Base-by-base conservation (phyloP, 2,797 vertebrate genomes). In the Pteropus rufus region DNA sequence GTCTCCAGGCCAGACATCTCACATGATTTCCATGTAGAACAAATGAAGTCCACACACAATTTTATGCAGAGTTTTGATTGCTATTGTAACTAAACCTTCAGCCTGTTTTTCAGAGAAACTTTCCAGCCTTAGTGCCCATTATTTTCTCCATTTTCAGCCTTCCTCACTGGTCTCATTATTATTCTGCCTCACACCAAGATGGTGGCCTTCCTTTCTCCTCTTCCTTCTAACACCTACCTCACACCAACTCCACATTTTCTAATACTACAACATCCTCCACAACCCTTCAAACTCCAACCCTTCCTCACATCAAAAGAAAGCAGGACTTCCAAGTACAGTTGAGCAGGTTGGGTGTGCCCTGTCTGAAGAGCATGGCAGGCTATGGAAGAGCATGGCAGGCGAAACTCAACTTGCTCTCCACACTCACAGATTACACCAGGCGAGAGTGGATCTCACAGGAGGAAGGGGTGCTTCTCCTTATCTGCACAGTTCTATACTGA, bases 61-160 rank as follows among this genome's bases (percentile, higher is more conserved):
- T 64, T 39, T 12, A 65, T 2, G 5, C 10, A 65, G 24, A 15
- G 31, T 19, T 89, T 87, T 70, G 49, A 76, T 44, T 75, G 23
- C 18, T 84, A 70, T 58, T 60, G 15, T 65, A 85, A 76, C 19
- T 72, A 52, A 65, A 65, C 0, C 12, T 39, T 70, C 65, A 79
- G 16, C 36, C 5, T 67, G 15, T 73, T 83, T 88, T 80, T 84
- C 79, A 92, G 70, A 96, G 24, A 89, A 24, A n/a, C 12, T 29
- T 56, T 46, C 18, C 34, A 80, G 54, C 7, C 54, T 85, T 76
- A 70, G 79, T 44, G 72, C 19, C 49, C n/a, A 58, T 44, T 52
- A n/a, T 49, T 77, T 72, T 52, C 23, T 81, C 29, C 10, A 3
- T 10, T 36, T 77, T 16, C 44, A 29, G 23, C 56, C 36, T 21